A percentile compares a stretch with the other conserved stretches of the same genome.
Conservation (phyloP, 2,888 invertebrate species). For the Sipha maydis region DNA sequence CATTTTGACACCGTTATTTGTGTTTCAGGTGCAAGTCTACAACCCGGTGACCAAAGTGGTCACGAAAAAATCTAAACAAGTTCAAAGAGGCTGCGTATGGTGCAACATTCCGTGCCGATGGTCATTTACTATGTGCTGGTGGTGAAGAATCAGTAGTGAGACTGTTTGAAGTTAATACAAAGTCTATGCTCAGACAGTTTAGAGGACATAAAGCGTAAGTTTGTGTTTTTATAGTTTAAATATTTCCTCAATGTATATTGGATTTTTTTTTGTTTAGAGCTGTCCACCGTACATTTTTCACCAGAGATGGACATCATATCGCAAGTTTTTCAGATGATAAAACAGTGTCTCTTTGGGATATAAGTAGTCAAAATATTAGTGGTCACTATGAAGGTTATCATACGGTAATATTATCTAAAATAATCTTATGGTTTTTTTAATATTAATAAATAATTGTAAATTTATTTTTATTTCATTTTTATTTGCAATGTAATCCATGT, state of each 20-base stretch:
- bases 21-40: slow-evolving; percentile 75
- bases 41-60: slow-evolving; percentile 86
- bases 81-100: slow-evolving; percentile 88
- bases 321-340: slow-evolving; percentile 93
- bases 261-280: slow-evolving; percentile 67
- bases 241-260: background rate
- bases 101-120: slow-evolving; percentile 84
- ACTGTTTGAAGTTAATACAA: slow-evolving; percentile 87
- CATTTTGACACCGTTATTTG: slow-evolving; percentile 3
- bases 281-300: slow-evolving; percentile 86
- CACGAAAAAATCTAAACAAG: slow-evolving; percentile 81
- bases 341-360: slow-evolving; percentile 88
- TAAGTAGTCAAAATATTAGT: slow-evolving; percentile 76
- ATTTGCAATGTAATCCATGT: background rate
- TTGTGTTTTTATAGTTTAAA: background rate
- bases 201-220: slow-evolving; percentile 81
- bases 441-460: background rate
- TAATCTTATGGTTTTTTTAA: background rate
- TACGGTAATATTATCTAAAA: slow-evolving; percentile 65
- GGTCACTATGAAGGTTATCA: slow-evolving; percentile 76
- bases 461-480: background rate
- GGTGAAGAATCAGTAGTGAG: slow-evolving; percentile 89
- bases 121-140: slow-evolving; percentile 85
- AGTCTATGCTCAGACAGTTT: slow-evolving; percentile 84
- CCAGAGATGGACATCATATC: slow-evolving; percentile 80